A percentile compares a stretch with the other conserved stretches of the same genome.
Evolutionary conservation across 2,113 vertebrate genomes (phyloP).

Genomic region (Copsychus sechellarum): DNA sequence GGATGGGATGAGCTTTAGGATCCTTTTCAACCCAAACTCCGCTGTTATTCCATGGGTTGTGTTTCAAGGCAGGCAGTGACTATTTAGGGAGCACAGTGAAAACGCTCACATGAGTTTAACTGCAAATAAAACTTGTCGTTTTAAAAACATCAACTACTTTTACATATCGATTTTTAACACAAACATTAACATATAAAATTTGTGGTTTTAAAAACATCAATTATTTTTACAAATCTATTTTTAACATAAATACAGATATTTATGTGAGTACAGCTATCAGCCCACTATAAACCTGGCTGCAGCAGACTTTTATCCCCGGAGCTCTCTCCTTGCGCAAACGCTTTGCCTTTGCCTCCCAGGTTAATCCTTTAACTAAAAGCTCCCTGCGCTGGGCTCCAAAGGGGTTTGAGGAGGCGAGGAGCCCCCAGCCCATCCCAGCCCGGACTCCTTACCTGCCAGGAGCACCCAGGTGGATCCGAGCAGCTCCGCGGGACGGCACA

Average conservation of each 20-base stretch:
- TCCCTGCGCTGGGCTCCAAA: neutral
- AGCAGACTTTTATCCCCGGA: neutral
- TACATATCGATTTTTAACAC: neutral
- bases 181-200: neutral
- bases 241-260: accelerated
- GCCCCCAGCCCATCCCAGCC: neutral
- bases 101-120: accelerated
- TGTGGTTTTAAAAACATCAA: neutral
- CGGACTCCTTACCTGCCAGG: neutral
- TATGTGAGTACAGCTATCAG: neutral
- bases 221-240: accelerated
- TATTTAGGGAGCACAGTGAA: neutral
- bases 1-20: neutral
- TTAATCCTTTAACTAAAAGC: too few relatives aligned
- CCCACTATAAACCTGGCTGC: neutral
- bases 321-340: neutral
- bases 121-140: neutral
- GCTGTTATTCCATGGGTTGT: neutral
- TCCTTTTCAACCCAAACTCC: neutral
- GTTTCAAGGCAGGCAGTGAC: neutral
- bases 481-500: neutral
- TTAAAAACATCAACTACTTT: neutral
- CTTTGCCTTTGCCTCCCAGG: neutral
- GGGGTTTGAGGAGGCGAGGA: neutral
- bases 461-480: neutral